Conservation (phyloP, 2,797 vertebrate genomes). For the Paguma larvata region DNA sequence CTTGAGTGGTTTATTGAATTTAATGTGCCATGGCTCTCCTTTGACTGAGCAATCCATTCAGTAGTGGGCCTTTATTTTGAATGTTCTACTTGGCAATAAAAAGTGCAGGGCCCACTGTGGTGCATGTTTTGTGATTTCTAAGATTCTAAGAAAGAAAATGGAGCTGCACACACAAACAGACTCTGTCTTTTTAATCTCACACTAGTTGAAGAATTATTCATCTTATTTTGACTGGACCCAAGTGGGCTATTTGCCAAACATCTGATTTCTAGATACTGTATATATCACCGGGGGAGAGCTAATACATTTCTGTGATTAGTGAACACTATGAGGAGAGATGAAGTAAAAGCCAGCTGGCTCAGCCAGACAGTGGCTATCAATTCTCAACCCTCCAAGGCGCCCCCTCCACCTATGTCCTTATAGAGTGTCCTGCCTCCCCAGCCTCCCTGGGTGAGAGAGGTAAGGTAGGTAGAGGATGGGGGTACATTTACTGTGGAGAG, state of each 20-base stretch:
- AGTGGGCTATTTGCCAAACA: conserved; percentile 68
- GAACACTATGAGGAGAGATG: not conserved
- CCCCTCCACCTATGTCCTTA: not conserved
- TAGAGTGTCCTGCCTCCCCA: not conserved
- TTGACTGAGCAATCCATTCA: conserved; percentile 67
- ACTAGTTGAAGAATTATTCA: conserved; percentile 64
- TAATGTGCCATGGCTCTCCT: conserved; percentile 72
- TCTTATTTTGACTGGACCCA: conserved; percentile 68
- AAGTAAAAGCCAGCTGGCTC: not conserved
- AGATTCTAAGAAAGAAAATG: conserved; percentile 68
- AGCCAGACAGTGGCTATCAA: not conserved
- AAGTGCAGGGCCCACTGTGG: conserved; percentile 1
- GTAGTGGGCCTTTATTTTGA: conserved; percentile 51
- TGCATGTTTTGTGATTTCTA: conserved; percentile 54
- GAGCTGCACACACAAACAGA: conserved; percentile 38
- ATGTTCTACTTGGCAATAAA: conserved; percentile 64
- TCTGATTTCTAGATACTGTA: conserved; percentile 59
- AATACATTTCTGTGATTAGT: conserved; percentile 4
- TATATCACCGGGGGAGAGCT: conserved; percentile 12
- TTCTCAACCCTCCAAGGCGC: not conserved
- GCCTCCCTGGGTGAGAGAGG: not conserved
- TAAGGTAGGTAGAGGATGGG: not conserved
- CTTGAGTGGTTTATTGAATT: conserved; percentile 80
- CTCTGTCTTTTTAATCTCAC: conserved; percentile 67
- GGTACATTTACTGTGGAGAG: not conserved